Percentiles rank a stretch among this genome's conserved stretches.
These are phyloP conservation scores for Cylindroiulus punctatus DNA, from an alignment of 2,888 invertebrate species.

Conservation along the genomic window DNA sequence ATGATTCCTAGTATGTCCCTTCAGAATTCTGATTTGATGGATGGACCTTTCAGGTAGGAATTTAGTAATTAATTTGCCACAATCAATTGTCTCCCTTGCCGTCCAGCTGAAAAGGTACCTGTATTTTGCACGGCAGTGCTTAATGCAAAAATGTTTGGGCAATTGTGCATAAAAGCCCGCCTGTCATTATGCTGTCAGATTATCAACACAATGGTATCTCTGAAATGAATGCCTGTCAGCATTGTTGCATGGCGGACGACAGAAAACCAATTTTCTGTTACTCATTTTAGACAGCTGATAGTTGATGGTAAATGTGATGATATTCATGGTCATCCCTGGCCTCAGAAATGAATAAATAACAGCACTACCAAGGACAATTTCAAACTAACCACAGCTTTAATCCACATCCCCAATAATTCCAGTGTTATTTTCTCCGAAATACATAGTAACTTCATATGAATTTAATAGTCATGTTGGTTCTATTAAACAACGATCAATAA, in stretches of 20 bases:
- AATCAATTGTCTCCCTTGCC: not conserved
- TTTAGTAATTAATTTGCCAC: not conserved
- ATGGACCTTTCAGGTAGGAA: not conserved
- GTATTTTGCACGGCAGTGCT: not conserved
- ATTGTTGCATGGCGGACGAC: not conserved
- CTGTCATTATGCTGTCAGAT: not conserved
- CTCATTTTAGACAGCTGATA: not conserved
- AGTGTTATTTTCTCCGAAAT: too few relatives aligned
- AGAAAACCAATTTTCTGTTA: slow-evolving; percentile 29
- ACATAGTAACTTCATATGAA: not conserved
- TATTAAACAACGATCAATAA: not conserved
- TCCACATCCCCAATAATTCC: not conserved
- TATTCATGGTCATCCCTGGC: not conserved
- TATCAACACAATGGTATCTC: not conserved
- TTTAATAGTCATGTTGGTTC: not conserved
- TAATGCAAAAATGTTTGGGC: not conserved
- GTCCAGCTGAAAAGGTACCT: not conserved
- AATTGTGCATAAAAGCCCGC: not conserved
- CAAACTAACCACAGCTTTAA: not conserved
- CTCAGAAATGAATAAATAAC: not conserved
- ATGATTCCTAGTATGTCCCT: too few relatives aligned
- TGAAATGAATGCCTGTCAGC: not conserved
- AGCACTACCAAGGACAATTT: not conserved
- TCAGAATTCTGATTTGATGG: not conserved
- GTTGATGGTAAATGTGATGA: not conserved